Base-by-base conservation (phyloP, 2,797 vertebrate genomes). In the Gallinago stenura region DNA sequence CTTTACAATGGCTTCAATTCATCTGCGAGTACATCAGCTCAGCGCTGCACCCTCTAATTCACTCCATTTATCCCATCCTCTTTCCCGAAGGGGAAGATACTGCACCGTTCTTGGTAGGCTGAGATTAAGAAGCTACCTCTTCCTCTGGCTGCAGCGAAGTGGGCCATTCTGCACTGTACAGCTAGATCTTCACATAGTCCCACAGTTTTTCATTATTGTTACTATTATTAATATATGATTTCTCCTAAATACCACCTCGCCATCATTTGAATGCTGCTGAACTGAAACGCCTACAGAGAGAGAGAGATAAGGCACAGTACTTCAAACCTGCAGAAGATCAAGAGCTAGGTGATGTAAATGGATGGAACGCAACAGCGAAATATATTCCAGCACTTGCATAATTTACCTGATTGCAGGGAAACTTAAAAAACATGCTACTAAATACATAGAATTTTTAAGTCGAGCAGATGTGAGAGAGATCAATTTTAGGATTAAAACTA, bases 1-100 rank as follows among this genome's bases (percentile, higher is more conserved):
- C 66, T 94, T 89, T 72, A 83, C 54, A 83, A 69, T 12, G 10
- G 77, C 73, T 90, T 81, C 88, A 79, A 28, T 94, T 96, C 56
- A 93, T 76, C 73, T 86, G 69, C 2, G 24, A 89, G 61, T 58
- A 56, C 19, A 3, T 76, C 64, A 86, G 54, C 56, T 85, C 6
- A 1, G 60, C 58, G 62, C 6, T 77, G 33, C 30, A 33, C 75
- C 77, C 90, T 57, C 71, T 83, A 89, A 84, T 83, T 88, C 68
- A 64, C 68, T 66, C 58, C 22, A 65, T 82, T 90, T 72, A 83
- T 90, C 64, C 77, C 72, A 86, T 56, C 86, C 21, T 31, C 56
- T 68, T 45, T 71, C 64, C 79, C 5, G 3, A 21, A 83, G 65
- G 43, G 43, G 56, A 48, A 90, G 61, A 79, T 62, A 83, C 25